phyloP scores from a whole-genome alignment of 2,113 vertebrate species.

The Atlantisia rogersi region DNA sequence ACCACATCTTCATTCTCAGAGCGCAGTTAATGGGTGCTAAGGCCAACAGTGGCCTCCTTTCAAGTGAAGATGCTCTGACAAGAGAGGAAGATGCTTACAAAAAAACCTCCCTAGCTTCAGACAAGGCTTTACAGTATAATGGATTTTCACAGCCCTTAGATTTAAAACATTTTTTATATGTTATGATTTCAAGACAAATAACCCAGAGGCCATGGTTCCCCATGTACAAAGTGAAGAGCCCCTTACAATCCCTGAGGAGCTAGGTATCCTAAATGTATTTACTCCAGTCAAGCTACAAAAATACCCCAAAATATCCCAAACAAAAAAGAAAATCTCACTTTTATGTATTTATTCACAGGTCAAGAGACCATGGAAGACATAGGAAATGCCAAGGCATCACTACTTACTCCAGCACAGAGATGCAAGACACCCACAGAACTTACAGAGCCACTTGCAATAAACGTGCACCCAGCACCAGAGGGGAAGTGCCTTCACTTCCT shows the following conservation, averaged over 20 bases:
- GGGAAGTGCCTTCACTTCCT: constrained; percentile 16
- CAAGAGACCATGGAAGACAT: neutral
- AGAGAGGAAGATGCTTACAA: neutral
- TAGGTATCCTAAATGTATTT: neutral
- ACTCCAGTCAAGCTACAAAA: neutral
- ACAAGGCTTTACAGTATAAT: neutral
- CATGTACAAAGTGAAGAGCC: neutral
- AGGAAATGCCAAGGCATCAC: neutral
- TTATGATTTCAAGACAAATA: neutral
- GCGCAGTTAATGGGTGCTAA: neutral
- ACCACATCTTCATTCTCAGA: neutral
- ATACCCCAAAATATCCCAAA: neutral
- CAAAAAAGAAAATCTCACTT: neutral
- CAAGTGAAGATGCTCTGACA: neutral
- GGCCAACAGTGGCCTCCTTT: neutral
- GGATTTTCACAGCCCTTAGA: neutral
- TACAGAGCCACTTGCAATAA: neutral
- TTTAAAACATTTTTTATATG: neutral
- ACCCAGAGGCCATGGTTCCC: neutral
- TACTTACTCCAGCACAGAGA: neutral
- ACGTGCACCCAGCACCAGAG: neutral
- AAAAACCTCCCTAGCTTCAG: neutral
- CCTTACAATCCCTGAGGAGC: neutral
- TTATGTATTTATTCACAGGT: neutral
- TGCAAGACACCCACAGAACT: neutral